Evolutionary conservation across 2,113 vertebrate genomes (phyloP).

Genomic region (Python bivittatus): DNA sequence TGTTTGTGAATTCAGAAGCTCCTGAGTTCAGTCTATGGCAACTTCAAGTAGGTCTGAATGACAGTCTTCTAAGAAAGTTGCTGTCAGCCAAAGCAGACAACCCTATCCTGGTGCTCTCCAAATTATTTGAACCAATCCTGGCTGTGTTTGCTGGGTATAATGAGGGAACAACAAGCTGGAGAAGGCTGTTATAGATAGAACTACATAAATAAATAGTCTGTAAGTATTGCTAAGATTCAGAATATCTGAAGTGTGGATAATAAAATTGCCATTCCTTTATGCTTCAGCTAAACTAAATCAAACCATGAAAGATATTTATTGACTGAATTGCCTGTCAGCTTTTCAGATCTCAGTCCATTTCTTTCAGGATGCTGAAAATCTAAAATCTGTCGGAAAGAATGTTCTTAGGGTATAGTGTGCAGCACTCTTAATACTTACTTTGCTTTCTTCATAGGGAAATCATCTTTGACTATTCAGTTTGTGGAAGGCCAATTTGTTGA

Average conservation of each 20-base stretch:
- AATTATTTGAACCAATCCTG: background rate
- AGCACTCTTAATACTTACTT: background rate
- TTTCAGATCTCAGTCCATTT: background rate
- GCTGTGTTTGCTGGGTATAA: background rate
- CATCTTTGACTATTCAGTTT: constrained; percentile 98
- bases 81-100: background rate
- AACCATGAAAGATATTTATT: background rate
- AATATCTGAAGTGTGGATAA: background rate
- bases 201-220: background rate
- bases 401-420: background rate
- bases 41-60: background rate
- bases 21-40: background rate
- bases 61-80: background rate
- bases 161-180: background rate
- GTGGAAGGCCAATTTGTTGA: constrained; percentile 99
- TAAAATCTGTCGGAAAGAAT: background rate
- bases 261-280: background rate
- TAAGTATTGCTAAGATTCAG: background rate
- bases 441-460: constrained; percentile 86
- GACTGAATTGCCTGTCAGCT: background rate
- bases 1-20: background rate
- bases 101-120: background rate
- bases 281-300: background rate
- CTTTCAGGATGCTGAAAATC: background rate
- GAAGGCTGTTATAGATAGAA: background rate